Base-by-base conservation (phyloP, 2,888 invertebrate species). In the Pomacea canaliculata region DNA sequence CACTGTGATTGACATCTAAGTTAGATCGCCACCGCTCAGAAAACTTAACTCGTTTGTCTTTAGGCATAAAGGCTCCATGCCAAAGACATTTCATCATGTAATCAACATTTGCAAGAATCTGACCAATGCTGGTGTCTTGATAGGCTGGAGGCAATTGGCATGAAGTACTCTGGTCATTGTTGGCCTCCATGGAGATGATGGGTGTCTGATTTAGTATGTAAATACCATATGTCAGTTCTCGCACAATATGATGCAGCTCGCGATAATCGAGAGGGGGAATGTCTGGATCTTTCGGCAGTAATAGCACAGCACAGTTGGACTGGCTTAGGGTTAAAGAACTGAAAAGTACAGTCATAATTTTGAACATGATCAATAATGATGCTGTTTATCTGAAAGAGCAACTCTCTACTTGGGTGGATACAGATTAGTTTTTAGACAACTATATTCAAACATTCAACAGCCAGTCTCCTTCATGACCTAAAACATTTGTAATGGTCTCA, bases 11-110 rank as follows among this genome's bases (percentile, higher is more conserved):
- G 12, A 90, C 88, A 79, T 89, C 89, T 13, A 90, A 79, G 79
- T 85, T 90, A 65, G 84, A 83, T 37, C 90, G 78, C 91, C 91
- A 91, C 27, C 89, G 84, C 68, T 91, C 91, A 19, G 88, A 82
- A 77, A 91, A 91, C 80, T 90, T 91, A 66, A 85, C 85, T 69
- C 91, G 81, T 82, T 91, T 90, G 10, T 91, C 91, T 78, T 87
- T 87, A 1, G 91, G 89, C 73, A 91, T 87, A 78, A 88, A 90
- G 23, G 86, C 86, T 2, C 91, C 91, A 83, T 91, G 91, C 91
- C 91, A 91, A 63, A 91, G 78, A 7, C 87, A 83, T 77, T 91
- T 91, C 85, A 91, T 86, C 89, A 89, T 90, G 81, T 90, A 91
- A 83, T 91, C 91, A 4, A 91, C 87, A 76, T 85, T 86, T n/a